Base-by-base conservation (phyloP, 2,113 vertebrate species). In the Muscicapa adusta region DNA sequence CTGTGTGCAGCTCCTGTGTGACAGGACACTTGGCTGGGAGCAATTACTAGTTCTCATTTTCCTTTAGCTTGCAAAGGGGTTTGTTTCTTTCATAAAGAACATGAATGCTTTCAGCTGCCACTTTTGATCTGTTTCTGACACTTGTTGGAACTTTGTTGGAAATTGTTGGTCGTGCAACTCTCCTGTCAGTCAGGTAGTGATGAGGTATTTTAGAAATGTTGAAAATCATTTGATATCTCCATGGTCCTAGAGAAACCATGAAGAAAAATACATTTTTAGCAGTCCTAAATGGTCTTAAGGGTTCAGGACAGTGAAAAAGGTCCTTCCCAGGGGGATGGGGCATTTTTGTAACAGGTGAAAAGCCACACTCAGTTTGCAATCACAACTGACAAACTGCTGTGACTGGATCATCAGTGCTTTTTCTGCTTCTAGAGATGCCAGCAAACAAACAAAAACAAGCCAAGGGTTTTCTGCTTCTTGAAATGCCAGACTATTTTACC, bases 11-110 rank as follows among this genome's bases (percentile, higher is more conserved):
- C 88, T 73, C 58, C 67, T 34, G 4, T 74, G 29, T 29, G 85
- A 93, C 51, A 94, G 88, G 88, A 65, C 85, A 79, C 57, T 75
- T 89, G 58, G 71, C 88, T 91, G 85, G 82, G 57, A 90, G 92
- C 74, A 90, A 62, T 70, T 90, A 34, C 38, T 68, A 36, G 25
- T 31, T 76, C 85, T 88, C 42, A 36, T 91, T 83, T 85, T 48
- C 67, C 78, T 91, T 57, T 53, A 19, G 22, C 40, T 89, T 82
- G 36, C 17, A 73, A 17, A 61, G 18, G 65, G 43, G 26, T 63
- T 67, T 10, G 6, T 71, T 94, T 72, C 62, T 53, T 67, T 83
- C 72, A 65, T 18, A 79, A 79, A 85, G 84, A 77, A 47, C 57
- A 22, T 0, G 11, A 61, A 19, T 0, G 14, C 26, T 82, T 88